Evolutionary conservation across 1,140 invertebrate species (phyloP).

Genomic region (Brachionus angularis): DNA sequence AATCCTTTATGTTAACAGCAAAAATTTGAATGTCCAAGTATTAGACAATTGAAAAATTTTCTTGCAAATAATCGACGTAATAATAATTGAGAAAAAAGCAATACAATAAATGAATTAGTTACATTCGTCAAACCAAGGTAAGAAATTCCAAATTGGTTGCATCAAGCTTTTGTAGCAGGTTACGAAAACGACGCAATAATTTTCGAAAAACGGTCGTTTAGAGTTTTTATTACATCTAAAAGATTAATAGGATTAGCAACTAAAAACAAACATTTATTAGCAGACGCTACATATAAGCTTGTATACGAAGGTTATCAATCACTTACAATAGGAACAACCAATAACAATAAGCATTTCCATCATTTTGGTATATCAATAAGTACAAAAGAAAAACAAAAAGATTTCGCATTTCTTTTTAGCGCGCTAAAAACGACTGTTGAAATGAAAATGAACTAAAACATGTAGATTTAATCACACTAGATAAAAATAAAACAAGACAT

Average conservation of each 20-base stretch:
- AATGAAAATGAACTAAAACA: neutral
- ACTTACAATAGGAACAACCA: neutral
- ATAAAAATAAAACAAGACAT: neutral
- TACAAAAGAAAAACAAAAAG: constrained; percentile 2
- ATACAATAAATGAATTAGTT: neutral
- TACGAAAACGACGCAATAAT: constrained; percentile 18
- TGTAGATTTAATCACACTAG: neutral
- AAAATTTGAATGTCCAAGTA: constrained; percentile 13
- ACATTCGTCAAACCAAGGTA: neutral
- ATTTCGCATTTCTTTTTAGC: neutral
- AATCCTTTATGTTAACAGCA: no score
- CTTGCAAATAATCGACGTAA: constrained; percentile 10
- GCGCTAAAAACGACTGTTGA: neutral
- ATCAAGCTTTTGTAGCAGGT: neutral
- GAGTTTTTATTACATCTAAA: constrained; percentile 2
- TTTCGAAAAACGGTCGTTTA: constrained; percentile 21
- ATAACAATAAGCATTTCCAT: neutral
- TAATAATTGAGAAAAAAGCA: neutral
- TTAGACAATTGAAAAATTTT: constrained; percentile 1
- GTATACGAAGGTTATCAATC: constrained; percentile 10
- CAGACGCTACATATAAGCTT: neutral
- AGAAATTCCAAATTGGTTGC: neutral
- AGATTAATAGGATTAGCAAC: neutral
- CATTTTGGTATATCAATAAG: no score
- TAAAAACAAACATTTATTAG: neutral